Percentiles rank a stretch among this genome's conserved stretches.
Evolutionary conservation across 2,113 vertebrate species (phyloP).

Genomic region (Mugil cephalus): DNA sequence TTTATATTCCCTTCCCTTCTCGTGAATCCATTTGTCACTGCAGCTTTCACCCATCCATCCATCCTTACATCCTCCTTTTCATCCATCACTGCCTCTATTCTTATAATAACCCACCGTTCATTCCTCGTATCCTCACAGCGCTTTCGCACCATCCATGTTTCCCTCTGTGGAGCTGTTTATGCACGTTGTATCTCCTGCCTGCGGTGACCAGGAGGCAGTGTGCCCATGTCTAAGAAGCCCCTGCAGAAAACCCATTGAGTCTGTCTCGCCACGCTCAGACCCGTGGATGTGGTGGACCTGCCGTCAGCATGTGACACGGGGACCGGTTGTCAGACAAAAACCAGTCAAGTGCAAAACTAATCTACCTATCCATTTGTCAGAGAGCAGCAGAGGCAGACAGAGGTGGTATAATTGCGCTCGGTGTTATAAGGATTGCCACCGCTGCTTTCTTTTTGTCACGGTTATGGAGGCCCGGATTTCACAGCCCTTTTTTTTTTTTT

Average conservation of each 20-base stretch:
- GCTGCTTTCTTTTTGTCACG: slow-evolving; percentile 49
- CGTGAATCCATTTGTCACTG: neutral
- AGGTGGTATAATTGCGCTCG: slow-evolving; percentile 69
- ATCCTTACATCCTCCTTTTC: slow-evolving; percentile 25
- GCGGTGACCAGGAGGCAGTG: slow-evolving; percentile 10
- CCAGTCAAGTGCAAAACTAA: slow-evolving; percentile 79
- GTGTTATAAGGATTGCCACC: slow-evolving; percentile 53
- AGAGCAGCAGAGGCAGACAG: slow-evolving; percentile 61
- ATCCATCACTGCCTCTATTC: slow-evolving; percentile 29
- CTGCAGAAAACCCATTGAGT: slow-evolving; percentile 32
- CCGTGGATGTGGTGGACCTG: slow-evolving; percentile 40
- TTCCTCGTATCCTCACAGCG: slow-evolving; percentile 9
- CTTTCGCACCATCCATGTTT: slow-evolving; percentile 10
- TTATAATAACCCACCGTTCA: neutral
- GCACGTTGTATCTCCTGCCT: slow-evolving; percentile 13
- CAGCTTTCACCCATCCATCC: slow-evolving; percentile 3
- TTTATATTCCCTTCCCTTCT: neutral
- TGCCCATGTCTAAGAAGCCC: slow-evolving; percentile 5
- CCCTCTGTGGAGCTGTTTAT: slow-evolving; percentile 9
- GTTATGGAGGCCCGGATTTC: slow-evolving; percentile 58
- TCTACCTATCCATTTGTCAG: slow-evolving; percentile 77
- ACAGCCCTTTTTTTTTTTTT: slow-evolving; percentile 65
- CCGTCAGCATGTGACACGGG: slow-evolving; percentile 53
- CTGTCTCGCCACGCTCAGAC: slow-evolving; percentile 48
- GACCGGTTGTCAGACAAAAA: slow-evolving; percentile 65